Conservation (phyloP, 2,113 vertebrate genomes). For the Semicossyphus pulcher region DNA sequence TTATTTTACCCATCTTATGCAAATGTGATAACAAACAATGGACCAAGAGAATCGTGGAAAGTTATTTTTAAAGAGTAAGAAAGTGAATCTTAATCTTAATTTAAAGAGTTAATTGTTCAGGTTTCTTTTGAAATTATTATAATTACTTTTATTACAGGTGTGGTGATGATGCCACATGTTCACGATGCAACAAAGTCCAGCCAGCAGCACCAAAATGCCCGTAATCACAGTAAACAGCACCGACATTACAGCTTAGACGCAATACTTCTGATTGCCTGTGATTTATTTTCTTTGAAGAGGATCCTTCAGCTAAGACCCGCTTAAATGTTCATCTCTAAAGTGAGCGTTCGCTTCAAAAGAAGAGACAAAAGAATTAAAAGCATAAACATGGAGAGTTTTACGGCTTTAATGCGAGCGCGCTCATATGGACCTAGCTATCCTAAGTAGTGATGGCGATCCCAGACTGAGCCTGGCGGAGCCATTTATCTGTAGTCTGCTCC, state of each 20-base stretch:
- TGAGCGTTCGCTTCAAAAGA: constrained; percentile 13
- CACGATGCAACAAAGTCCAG: constrained; percentile 39
- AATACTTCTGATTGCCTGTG: not conserved
- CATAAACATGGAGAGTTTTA: constrained; percentile 44
- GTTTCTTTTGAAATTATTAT: constrained; percentile 45
- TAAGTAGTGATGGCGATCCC: constrained; percentile 68
- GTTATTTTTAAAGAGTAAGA: not conserved
- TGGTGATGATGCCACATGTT: constrained; percentile 44
- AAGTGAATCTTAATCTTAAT: not conserved
- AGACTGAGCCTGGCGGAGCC: constrained; percentile 74
- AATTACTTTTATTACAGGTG: constrained; percentile 44
- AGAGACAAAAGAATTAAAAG: constrained; percentile 18
- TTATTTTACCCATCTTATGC: too few relatives aligned
- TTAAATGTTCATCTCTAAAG: constrained; percentile 25
- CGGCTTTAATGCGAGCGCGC: constrained; percentile 11
- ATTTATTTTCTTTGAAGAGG: constrained; percentile 5
- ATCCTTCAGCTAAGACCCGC: not conserved
- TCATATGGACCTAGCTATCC: constrained; percentile 45
- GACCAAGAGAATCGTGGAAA: not conserved
- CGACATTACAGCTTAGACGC: constrained; percentile 41
- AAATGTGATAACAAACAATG: not conserved
- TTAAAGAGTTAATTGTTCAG: not conserved
- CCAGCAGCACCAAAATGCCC: constrained; percentile 50
- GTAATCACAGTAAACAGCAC: constrained; percentile 62
- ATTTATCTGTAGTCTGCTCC: constrained; percentile 75